Evolutionary conservation across 2,888 invertebrate genomes (phyloP), one percentile per base, ranked within the genome.

Genomic region (Melanchra persicariae): DNA sequence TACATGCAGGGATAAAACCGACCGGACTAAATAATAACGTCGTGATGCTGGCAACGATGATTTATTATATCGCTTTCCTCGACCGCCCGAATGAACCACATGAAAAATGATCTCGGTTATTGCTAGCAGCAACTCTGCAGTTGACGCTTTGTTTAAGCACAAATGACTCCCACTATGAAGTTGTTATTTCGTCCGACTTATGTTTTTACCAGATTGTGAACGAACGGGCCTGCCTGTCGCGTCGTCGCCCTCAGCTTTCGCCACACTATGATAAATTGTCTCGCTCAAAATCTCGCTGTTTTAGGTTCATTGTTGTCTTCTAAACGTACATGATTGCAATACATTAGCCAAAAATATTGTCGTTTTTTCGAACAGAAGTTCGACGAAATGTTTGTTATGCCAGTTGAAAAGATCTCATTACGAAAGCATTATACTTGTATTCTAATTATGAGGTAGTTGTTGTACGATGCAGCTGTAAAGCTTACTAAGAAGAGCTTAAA

Each of bases 121-220:
- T 95, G 94, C 95, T 92, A 92, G 89, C 92, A 92, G 90, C 93
- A 92, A 92, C 93, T 93, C 95, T 95, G 95, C 93, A 91, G 93
- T 94, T 95, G 95, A 95, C 95, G 95, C 94, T 95, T 94, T 95
- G 95, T 95, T 95, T 95, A 95, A 94, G 93, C 94, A 93, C 93
- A 95, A 95, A 95, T 94, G 95, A 95, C 93, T 95, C 92, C 91
- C 92, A 93, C 95, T 95, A 94, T 92, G 92, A 92, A 94, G 87
- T 92, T 90, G 91, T 93, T 93, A 91, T 93, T 93, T 93, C 87
- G 89, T 88, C 87, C 84, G 90, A 89, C 91, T 92, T 92, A 87
- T 91, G 93, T 93, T 93, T 93, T 93, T 91, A 91, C 88, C 86
- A 88, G 90, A 90, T 90, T 90, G 87, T 78, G 83, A 85, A 79